These are phyloP conservation scores for Microplitis demolitor DNA, from an alignment of 1,140 invertebrate genomes.

Conservation along the genomic window DNA sequence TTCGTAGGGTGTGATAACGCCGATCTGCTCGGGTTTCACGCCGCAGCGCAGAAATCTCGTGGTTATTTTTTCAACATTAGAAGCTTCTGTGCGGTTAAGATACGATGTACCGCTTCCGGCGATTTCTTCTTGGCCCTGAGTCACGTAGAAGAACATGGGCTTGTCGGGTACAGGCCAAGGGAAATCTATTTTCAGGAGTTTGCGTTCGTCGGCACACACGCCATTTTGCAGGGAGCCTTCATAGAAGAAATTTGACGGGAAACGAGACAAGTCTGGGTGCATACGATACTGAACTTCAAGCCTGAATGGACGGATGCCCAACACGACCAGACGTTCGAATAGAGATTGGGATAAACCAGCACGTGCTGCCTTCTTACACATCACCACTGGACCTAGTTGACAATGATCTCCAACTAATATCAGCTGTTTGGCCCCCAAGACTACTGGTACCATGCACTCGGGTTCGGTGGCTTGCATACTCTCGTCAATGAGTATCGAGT, in stretches of 20 bases:
- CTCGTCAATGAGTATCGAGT: slow-evolving; percentile 98
- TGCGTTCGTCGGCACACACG: slow-evolving; percentile 93
- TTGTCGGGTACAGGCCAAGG: slow-evolving; percentile 96
- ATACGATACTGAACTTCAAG: slow-evolving; percentile 99
- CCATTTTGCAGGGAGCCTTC: slow-evolving; percentile 99
- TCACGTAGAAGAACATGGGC: slow-evolving; percentile 99
- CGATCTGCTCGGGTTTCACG: slow-evolving; percentile 97
- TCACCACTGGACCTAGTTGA: slow-evolving; percentile 96
- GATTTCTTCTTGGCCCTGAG: slow-evolving; percentile 98
- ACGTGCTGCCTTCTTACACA: slow-evolving; percentile 98
- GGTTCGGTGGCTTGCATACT: slow-evolving; percentile 97
- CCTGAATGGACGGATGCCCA: slow-evolving; percentile 93
- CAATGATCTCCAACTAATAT: slow-evolving; percentile 99
- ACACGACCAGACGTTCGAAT: slow-evolving; percentile 95
- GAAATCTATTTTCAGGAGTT: slow-evolving; percentile 91
- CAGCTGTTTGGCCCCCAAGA: slow-evolving; percentile 93
- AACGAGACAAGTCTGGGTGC: slow-evolving; percentile 95
- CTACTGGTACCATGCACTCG: slow-evolving; percentile 98
- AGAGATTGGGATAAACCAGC: slow-evolving; percentile 97
- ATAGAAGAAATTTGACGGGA: slow-evolving; percentile 99
- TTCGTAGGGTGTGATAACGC: slow-evolving; percentile 99
- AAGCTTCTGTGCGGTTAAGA: slow-evolving; percentile 96
- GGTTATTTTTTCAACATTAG: slow-evolving; percentile 97
- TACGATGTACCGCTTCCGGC: slow-evolving; percentile 98
- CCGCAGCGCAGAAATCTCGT: slow-evolving; percentile 92